phyloP scores from a whole-genome alignment of 53 echinoderm and acorn worm genomes.

The Hippasteria phrygiana region DNA sequence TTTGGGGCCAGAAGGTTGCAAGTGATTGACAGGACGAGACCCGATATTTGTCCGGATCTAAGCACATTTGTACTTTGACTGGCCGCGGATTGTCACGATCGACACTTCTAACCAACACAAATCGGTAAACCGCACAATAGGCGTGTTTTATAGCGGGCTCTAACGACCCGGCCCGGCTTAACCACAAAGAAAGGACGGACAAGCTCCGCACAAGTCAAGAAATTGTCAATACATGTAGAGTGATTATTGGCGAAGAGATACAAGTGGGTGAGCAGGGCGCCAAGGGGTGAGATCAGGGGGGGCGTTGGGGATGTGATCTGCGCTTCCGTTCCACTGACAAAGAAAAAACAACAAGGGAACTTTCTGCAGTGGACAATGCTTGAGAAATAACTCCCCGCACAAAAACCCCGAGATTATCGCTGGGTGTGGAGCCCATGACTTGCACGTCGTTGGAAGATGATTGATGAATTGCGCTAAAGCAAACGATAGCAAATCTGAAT shows the following conservation, averaged over 20 bases:
- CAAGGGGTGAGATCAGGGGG: background rate
- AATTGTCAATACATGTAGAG: background rate
- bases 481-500: too few species aligned
- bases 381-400: too few species aligned
- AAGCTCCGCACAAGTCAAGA: background rate
- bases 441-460: too few species aligned
- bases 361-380: too few species aligned
- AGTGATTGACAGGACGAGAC: conserved; percentile 22
- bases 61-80: background rate
- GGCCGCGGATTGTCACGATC: background rate
- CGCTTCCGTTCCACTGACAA: background rate
- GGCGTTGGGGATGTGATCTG: background rate
- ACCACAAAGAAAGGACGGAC: background rate
- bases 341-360: background rate
- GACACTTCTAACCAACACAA: conserved; percentile 20
- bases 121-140: conserved; percentile 15
- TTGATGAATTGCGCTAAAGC: too few species aligned
- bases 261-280: background rate
- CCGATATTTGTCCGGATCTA: background rate
- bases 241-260: background rate
- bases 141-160: background rate
- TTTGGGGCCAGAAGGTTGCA: background rate
- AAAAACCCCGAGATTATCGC: too few species aligned
- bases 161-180: background rate
- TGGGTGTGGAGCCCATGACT: too few species aligned